Evolutionary conservation across 2,797 vertebrate genomes (phyloP), one percentile per base, ranked within the genome.

Genomic region (Periophthalmus magnuspinnatus): DNA sequence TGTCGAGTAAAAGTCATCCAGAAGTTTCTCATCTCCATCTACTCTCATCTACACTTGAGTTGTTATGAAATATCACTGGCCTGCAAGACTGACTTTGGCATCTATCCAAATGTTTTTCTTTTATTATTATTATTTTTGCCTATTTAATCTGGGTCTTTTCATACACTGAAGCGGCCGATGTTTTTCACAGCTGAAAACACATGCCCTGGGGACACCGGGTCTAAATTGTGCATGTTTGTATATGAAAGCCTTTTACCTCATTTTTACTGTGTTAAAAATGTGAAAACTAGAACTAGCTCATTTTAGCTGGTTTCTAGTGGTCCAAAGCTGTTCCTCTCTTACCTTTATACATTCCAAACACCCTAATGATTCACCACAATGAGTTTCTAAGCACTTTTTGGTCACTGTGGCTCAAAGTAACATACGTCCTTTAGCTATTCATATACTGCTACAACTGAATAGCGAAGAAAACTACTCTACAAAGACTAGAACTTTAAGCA

Each of bases 141-240:
- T 78, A 84, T 84, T 90, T 87, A 90, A 89, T 88, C 84, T 74
- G 14, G 70, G 68, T 78, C 77, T 78, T 84, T 64, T 77, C 63
- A 19, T 38, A 6, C 69, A 79, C 85, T 86, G 77, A 86, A 88
- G 69, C 70, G 82, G 88, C 80, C 85, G 74, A 87, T 92, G 86
- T 89, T 88, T 88, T 87, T 81, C 62, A 72, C 84, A 89, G 90
- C 85, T 92, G 88, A 85, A 77, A 70, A 84, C 81, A 89, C 88
- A 89, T 7, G 66, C 78, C 1, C n/a, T n/a, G 70, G 17, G 74
- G 75, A 75, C 80, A n/a, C 76, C 10, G 70, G 73, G 78, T 68
- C 55, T 1, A 50, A 61, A 67, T 66, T 14, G 76, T 76, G 80
- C 62, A 6, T 80, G 76, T 71, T 83, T 84, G 68, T 72, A 54